Evolutionary conservation across 2,797 vertebrate genomes (phyloP), one percentile per base, ranked within the genome.

Genomic region (Salmo trutta): DNA sequence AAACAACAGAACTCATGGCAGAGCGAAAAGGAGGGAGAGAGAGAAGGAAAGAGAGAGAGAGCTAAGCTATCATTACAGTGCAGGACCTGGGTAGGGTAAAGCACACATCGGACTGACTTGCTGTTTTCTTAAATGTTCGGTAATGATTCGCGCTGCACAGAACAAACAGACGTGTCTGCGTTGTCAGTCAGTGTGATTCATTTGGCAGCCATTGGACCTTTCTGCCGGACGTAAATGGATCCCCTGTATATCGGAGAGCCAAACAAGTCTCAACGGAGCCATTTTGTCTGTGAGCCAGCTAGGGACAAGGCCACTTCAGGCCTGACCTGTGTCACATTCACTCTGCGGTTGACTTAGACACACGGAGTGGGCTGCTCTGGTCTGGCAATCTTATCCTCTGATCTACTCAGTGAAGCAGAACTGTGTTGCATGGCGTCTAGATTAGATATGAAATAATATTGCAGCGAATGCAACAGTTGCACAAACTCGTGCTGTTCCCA

Each of bases 111-210:
- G 52, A 54, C 41, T 56, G 36, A 66, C 74, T 74, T 65, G 47
- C 14, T 88, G 89, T 86, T 90, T 88, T 87, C 77, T 82, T 75
- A 81, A 71, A 81, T 78, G 65, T 82, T 82, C 73, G 75, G 67
- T 19, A 4, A 36, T 47, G 24, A 75, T 72, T 79, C 69, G 68
- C 15, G 66, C 82, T 79, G 74, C 10, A 2, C 6, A 73, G 77
- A 62, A 75, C 70, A 71, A 86, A 78, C 59, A 80, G 31, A 36
- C 69, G 31, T 59, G 71, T 68, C 77, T 71, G 74, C 29, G 71
- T 66, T 81, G 73, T 81, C 81, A 33, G 29, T 83, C 73, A 79
- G 62, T 75, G 81, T 77, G 72, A 66, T 71, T 81, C 52, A 83
- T 75, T 36, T 80, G n/a, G 56, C 75, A 81, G 52, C 27, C 51